Conservation (phyloP, 2,797 vertebrate species). For the Nothura maculosa region DNA sequence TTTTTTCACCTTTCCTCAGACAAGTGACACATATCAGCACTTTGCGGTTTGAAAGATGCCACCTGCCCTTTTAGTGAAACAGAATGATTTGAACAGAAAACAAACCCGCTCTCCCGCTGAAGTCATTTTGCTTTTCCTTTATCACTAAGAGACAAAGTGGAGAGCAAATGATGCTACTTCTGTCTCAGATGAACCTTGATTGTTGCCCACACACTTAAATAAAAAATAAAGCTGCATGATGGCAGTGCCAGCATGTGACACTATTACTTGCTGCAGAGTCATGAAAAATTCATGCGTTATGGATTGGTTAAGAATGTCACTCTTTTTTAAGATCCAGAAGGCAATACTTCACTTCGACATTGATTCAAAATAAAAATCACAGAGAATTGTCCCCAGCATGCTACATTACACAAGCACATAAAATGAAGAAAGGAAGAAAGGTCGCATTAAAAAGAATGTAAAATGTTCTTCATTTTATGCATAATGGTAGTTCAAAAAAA, state of each 20-base stretch:
- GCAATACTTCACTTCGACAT: conserved; percentile 6
- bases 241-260: neutral
- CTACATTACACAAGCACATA: neutral
- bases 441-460: neutral
- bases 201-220: neutral
- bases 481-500: neutral
- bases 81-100: neutral
- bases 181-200: neutral
- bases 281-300: conserved; percentile 31
- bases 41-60: neutral
- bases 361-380: conserved; percentile 45
- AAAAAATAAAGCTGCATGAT: neutral
- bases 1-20: neutral
- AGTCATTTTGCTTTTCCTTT: neutral
- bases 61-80: neutral
- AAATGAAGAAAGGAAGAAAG: conserved; percentile 41
- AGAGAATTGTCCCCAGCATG: neutral
- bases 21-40: neutral
- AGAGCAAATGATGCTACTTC: neutral
- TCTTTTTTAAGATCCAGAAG: neutral
- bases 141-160: neutral
- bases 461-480: neutral
- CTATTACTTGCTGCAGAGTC: neutral
- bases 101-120: neutral
- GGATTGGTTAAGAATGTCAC: conserved; percentile 18